These are phyloP conservation scores for Corythucha ciliata DNA, from an alignment of 2,888 invertebrate species.

Conservation along the genomic window DNA sequence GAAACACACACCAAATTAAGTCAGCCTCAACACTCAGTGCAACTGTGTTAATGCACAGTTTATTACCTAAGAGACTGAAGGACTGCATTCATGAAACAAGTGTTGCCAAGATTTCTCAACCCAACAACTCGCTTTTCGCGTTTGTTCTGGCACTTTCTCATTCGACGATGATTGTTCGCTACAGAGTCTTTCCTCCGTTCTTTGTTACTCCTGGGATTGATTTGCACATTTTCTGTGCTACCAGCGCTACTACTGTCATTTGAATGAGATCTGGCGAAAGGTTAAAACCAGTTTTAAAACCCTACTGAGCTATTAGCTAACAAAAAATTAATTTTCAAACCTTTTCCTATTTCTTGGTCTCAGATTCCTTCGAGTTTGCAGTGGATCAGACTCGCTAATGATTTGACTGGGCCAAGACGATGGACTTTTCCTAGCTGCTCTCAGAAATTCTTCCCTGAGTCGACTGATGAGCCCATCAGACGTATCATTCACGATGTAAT, in stretches of 20 bases:
- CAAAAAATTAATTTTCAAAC: too few species aligned
- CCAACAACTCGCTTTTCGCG: constrained; percentile 59
- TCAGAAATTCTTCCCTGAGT: constrained; percentile 43
- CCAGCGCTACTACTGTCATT: constrained; percentile 36
- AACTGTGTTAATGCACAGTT: not conserved
- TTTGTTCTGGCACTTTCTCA: constrained; percentile 46
- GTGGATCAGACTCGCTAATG: constrained; percentile 17
- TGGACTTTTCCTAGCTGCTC: not conserved
- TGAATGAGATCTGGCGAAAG: constrained; percentile 36
- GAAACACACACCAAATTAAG: not conserved
- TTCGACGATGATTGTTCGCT: constrained; percentile 40
- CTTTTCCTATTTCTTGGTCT: constrained; percentile 53
- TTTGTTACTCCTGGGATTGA: constrained; percentile 28
- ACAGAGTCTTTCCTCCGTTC: constrained; percentile 22
- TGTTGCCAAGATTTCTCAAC: constrained; percentile 70
- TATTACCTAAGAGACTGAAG: constrained; percentile 59
- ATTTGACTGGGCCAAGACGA: constrained; percentile 18
- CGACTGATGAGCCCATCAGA: constrained; percentile 49
- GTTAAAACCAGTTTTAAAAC: not conserved
- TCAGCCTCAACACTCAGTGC: not conserved
- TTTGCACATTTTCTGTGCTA: constrained; percentile 34
- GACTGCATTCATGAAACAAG: constrained; percentile 80
- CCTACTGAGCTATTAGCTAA: not conserved
- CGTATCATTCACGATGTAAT: constrained; percentile 65
- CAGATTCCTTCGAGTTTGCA: constrained; percentile 37